A percentile compares a stretch with the other conserved stretches of the same genome.
These are phyloP conservation scores for Calameuta pallipes DNA, from an alignment of 2,888 invertebrate species.

Conservation along the genomic window DNA sequence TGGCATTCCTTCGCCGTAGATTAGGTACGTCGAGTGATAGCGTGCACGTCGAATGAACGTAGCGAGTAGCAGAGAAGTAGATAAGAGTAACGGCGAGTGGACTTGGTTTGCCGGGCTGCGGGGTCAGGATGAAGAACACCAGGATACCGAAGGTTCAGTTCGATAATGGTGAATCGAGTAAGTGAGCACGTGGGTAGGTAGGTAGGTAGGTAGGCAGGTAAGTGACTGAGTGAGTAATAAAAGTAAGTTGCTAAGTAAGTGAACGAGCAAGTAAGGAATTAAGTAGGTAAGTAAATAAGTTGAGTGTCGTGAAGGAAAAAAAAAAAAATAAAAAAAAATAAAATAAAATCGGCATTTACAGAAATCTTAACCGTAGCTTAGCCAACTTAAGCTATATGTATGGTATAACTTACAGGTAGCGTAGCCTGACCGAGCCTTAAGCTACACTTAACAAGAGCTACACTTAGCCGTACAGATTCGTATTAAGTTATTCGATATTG, in stretches of 20 bases:
- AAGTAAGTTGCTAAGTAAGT: conserved; percentile 3
- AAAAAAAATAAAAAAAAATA: not conserved
- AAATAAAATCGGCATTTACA: not conserved
- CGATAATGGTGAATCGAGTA: not conserved
- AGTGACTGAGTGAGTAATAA: not conserved
- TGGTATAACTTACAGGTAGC: conserved; percentile 47
- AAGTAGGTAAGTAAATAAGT: conserved; percentile 1
- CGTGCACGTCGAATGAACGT: not conserved
- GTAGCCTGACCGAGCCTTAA: conserved; percentile 48
- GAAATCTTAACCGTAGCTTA: conserved; percentile 49
- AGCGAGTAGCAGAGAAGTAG: not conserved
- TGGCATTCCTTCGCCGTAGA: not conserved
- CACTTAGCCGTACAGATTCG: conserved; percentile 35
- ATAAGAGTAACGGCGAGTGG: not conserved
- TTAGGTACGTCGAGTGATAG: not conserved
- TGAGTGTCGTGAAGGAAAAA: not conserved
- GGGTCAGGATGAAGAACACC: not conserved
- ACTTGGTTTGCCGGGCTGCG: not conserved
- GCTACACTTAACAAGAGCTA: conserved; percentile 47
- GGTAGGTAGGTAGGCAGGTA: not conserved
- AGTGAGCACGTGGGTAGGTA: not conserved
- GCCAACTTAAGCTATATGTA: conserved; percentile 54
- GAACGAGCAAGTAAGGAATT: not conserved
- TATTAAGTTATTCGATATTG: conserved; percentile 21
- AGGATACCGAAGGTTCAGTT: not conserved